phyloP scores from a whole-genome alignment of 2,888 invertebrate genomes.

The Rotaria sp. region DNA sequence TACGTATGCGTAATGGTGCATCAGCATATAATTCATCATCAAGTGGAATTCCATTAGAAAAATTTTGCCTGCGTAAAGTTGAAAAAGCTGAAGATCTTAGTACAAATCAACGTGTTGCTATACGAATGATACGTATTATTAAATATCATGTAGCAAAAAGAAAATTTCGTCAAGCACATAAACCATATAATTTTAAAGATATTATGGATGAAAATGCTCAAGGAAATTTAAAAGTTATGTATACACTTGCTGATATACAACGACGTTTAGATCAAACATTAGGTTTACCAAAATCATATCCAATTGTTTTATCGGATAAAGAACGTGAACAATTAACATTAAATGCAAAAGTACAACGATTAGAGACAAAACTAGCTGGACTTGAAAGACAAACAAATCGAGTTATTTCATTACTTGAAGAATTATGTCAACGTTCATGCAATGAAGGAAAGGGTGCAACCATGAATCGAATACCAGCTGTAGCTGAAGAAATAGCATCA shows the following conservation, averaged over 20 bases:
- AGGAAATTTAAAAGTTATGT: slow-evolving; percentile 29
- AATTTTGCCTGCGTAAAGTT: not conserved
- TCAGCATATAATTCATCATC: not conserved
- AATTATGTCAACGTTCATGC: not conserved
- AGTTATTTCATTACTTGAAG: slow-evolving; percentile 4
- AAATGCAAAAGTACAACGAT: slow-evolving; percentile 18
- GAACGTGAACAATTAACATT: slow-evolving; percentile 27
- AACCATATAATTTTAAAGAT: slow-evolving; percentile 29
- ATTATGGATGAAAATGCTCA: slow-evolving; percentile 30
- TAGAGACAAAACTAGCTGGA: not conserved
- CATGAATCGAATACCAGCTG: not conserved
- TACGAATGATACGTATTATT: slow-evolving; percentile 7
- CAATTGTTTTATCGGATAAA: slow-evolving; percentile 17
- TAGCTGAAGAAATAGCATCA: not conserved
- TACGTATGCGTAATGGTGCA: not conserved
- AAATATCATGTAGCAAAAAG: slow-evolving; percentile 19
- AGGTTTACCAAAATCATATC: slow-evolving; percentile 27
- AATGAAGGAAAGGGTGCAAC: not conserved
- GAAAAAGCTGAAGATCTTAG: not conserved
- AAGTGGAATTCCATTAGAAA: not conserved
- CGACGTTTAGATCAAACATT: slow-evolving; percentile 30
- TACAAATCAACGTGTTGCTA: not conserved
- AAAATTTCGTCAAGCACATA: slow-evolving; percentile 30
- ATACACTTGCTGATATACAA: slow-evolving; percentile 25
- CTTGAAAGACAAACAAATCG: slow-evolving; percentile 18